A percentile compares a stretch with the other conserved stretches of the same genome.
These are phyloP conservation scores for Hiodon alosoides DNA, from an alignment of 2,113 vertebrate genomes.

Conservation along the genomic window DNA sequence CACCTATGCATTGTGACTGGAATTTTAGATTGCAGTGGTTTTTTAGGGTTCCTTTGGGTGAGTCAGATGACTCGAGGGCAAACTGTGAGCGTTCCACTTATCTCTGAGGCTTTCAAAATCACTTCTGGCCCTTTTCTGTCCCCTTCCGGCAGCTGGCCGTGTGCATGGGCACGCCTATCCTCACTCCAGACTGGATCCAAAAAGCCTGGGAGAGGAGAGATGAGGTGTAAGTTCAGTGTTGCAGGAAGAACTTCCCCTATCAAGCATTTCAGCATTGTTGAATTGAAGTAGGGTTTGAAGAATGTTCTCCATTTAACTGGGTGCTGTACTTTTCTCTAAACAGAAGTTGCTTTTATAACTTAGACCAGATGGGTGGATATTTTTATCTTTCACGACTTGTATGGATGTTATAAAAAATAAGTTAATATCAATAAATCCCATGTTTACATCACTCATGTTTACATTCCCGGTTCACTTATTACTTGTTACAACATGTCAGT, in stretches of 20 bases:
- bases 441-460: neutral
- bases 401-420: neutral
- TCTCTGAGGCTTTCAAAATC: neutral
- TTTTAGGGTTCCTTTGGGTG: too few relatives aligned
- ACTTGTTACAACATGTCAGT: neutral
- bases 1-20: too few relatives aligned
- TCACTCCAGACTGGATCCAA: constrained; percentile 88
- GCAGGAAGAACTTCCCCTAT: too few relatives aligned
- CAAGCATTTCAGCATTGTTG: neutral
- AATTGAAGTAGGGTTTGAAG: too few relatives aligned
- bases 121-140: constrained; percentile 5
- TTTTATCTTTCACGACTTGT: neutral
- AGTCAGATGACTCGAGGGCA: too few relatives aligned
- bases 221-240: constrained; percentile 67
- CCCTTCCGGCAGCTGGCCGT: constrained; percentile 74
- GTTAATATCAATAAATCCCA: neutral
- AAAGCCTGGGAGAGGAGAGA: constrained; percentile 87
- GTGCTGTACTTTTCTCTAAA: neutral
- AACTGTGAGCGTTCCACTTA: neutral
- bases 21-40: too few relatives aligned
- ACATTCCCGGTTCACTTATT: constrained; percentile 7
- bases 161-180: constrained; percentile 88
- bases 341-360: neutral
- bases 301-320: neutral
- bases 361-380: neutral